Conservation (phyloP, 2,888 invertebrate species). For the Chymomyza fuscimana region DNA sequence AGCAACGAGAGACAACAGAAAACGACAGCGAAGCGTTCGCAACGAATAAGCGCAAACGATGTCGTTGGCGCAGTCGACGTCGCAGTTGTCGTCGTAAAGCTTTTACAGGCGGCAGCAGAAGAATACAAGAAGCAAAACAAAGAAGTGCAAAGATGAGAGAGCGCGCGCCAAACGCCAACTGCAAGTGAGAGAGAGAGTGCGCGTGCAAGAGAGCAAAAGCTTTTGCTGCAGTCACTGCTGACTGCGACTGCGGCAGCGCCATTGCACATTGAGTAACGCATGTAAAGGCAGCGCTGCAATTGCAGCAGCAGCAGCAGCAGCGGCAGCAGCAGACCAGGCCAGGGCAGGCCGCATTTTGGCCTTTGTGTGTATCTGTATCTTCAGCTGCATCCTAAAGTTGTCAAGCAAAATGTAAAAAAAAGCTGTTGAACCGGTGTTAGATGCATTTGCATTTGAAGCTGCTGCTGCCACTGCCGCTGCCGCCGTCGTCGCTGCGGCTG, state of each 20-base stretch:
- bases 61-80: constrained; percentile 45
- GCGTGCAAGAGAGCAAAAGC: constrained; percentile 7
- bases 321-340: constrained; percentile 12
- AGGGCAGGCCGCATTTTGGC: constrained; percentile 5
- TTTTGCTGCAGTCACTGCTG: constrained; percentile 1
- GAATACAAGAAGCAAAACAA: constrained; percentile 73
- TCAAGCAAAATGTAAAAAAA: constrained; percentile 39
- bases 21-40: constrained; percentile 56
- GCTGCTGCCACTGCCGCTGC: constrained; percentile 30
- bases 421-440: constrained; percentile 73
- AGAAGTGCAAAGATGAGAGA: constrained; percentile 64
- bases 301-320: constrained; percentile 28
- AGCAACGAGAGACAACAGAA: constrained; percentile 78
- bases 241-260: constrained; percentile 6
- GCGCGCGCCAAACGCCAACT: not conserved
- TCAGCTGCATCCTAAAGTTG: constrained; percentile 31
- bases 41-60: constrained; percentile 17
- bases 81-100: constrained; percentile 45
- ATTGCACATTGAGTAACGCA: too few species aligned
- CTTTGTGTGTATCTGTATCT: constrained; percentile 40
- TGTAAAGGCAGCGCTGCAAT: constrained; percentile 12
- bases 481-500: constrained; percentile 31
- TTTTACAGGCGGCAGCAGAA: constrained; percentile 59
- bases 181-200: constrained; percentile 12
- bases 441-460: constrained; percentile 68